phyloP scores from a whole-genome alignment of 2,888 invertebrate species.

The Thereva unica region DNA sequence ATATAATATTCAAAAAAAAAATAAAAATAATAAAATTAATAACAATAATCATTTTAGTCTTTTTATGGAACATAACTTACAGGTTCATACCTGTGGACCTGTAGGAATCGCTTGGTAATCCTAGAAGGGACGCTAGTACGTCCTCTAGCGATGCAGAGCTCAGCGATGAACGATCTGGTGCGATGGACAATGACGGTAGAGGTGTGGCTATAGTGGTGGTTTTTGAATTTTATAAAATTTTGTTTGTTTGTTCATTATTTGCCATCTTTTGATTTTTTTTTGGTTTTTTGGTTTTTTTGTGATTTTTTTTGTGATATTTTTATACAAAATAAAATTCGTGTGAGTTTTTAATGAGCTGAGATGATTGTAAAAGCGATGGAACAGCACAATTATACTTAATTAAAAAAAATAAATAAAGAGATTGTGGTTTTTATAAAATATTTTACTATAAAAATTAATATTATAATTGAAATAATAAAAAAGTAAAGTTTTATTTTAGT shows the following conservation, averaged over 20 bases:
- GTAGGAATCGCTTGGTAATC: constrained; percentile 75
- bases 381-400: too few relatives aligned
- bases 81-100: constrained; percentile 77
- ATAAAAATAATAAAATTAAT: constrained; percentile 21
- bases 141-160: constrained; percentile 90
- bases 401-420: too few relatives aligned
- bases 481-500: too few relatives aligned
- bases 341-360: too few relatives aligned
- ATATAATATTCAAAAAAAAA: constrained; percentile 38
- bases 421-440: too few relatives aligned
- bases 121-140: constrained; percentile 89
- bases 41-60: constrained; percentile 38
- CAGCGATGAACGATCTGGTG: constrained; percentile 69
- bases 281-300: background rate
- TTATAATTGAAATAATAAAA: too few relatives aligned
- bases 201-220: constrained; percentile 38
- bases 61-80: constrained; percentile 69
- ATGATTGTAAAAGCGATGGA: too few relatives aligned
- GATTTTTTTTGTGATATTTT: too few relatives aligned
- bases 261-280: constrained; percentile 7
- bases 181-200: constrained; percentile 45
- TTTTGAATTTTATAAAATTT: constrained; percentile 25
- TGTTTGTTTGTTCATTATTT: constrained; percentile 8
- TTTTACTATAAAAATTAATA: too few relatives aligned
- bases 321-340: too few relatives aligned